Conservation (phyloP, 2,113 vertebrate species). For the Amphiprion percula region DNA sequence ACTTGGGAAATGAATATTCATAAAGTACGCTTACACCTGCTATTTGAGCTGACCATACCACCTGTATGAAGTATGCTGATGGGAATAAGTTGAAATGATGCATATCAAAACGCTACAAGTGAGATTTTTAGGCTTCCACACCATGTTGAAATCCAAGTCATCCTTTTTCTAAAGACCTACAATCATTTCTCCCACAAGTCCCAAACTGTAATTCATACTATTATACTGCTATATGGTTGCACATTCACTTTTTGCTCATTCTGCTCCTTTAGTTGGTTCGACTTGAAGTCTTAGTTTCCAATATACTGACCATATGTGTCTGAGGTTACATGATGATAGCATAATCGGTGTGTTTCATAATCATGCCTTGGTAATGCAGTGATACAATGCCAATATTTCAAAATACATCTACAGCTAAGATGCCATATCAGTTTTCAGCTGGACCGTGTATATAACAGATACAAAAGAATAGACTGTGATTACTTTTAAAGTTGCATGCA, state of each 20-base stretch:
- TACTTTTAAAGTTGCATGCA: no score
- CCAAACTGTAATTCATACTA: no score
- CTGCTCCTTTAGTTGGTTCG: neutral
- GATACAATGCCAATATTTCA: no score
- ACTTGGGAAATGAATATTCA: conserved; percentile 42
- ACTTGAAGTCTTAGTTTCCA: neutral
- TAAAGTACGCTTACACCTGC: conserved; percentile 30
- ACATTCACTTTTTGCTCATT: neutral
- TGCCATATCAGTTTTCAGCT: no score
- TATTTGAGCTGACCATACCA: neutral
- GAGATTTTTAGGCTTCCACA: neutral
- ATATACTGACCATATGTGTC: neutral
- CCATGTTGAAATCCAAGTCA: neutral
- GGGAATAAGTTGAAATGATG: conserved; percentile 1
- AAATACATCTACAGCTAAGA: no score
- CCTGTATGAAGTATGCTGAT: neutral
- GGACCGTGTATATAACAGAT: no score
- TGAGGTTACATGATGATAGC: neutral
- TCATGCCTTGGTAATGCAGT: no score
- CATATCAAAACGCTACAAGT: neutral
- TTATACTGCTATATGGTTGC: neutral
- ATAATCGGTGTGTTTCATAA: no score
- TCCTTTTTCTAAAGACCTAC: neutral
- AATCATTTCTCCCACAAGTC: no score
- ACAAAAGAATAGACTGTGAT: no score